These are phyloP conservation scores for Campylorhamphus procurvoides DNA, from an alignment of 2,113 vertebrate genomes.

Conservation along the genomic window DNA sequence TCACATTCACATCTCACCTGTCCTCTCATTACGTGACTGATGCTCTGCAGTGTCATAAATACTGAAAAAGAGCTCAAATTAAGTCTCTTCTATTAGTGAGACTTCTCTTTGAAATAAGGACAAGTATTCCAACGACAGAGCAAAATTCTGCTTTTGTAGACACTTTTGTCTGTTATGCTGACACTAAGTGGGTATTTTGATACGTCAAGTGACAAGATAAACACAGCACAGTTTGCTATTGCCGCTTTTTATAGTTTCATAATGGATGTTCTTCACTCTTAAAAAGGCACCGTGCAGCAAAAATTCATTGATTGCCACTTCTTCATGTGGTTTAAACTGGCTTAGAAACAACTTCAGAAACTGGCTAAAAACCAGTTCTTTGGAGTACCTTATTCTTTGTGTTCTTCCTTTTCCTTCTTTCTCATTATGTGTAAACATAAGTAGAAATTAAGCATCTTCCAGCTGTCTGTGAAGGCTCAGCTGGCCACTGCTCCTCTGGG, in stretches of 20 bases:
- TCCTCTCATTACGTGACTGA: neutral
- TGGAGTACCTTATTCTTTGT: neutral
- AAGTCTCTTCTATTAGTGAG: neutral
- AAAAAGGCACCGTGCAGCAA: neutral
- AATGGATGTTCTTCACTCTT: neutral
- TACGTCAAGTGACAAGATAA: slow-evolving; percentile 23
- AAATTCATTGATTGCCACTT: neutral
- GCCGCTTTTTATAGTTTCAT: slow-evolving; percentile 28
- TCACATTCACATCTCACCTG: neutral
- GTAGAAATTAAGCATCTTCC: neutral
- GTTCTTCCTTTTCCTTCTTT: neutral
- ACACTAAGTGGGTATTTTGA: slow-evolving; percentile 44
- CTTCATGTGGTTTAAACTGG: neutral
- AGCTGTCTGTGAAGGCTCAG: neutral
- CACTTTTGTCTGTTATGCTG: neutral
- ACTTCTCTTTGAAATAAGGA: slow-evolving; percentile 19
- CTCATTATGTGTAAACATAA: neutral
- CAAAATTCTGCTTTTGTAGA: slow-evolving; percentile 8
- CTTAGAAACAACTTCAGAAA: neutral
- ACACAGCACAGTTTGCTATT: neutral
- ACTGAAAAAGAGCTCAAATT: neutral
- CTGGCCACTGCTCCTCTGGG: neutral
- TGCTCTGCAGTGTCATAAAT: neutral
- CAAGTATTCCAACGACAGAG: neutral
- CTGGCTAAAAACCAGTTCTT: neutral